Base-by-base conservation (phyloP, 1,140 invertebrate species). In the Patella vulgata region DNA sequence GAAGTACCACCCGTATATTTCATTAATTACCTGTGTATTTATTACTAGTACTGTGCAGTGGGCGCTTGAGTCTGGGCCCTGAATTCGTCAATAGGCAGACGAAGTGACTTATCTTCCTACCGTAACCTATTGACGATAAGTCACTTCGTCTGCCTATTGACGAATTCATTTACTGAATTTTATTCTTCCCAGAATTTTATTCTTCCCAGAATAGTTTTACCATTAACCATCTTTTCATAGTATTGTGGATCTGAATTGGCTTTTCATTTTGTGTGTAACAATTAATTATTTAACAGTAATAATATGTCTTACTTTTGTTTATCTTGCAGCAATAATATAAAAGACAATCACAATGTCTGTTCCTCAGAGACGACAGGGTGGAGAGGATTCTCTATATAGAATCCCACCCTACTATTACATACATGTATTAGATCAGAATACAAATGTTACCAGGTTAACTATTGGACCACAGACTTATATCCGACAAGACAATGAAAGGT, bases 381-480 rank as follows among this genome's bases (percentile, higher is more conserved):
- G 30, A 3, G 56, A 76, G 28, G 77, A 84, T 40, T 74, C 79
- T 19, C 74, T 86, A n/a, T 85, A 76, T 63, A 65, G 86, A 9
- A 86, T 87, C 51, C 83, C 84, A 23, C 86, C 86, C 0, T 85
- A 86, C 61, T 82, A 79, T 54, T 87, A 85, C 66, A 69, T 87
- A 21, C 86, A 87, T 82, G 86, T 87, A 23, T 68, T 87, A 23
- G 86, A 87, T 70, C 85, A 87, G 70, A 87, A 86, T 48, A 76
- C 81, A 19, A 87, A 87, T 82, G 83, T 87, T 12, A 87, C 86
- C 9, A 70, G 82, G 58, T 69, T 87, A 27, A 84, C 86, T 66
- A 80, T 85, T 63, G 86, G 86, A 48, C 86, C 86, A 27, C 78
- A 87, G 66, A 87, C 86, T 8, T 87, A 80, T 68, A 82, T 87